Base-by-base conservation (phyloP, 2,888 invertebrate genomes). In the Malthinus seriepunctatus region DNA sequence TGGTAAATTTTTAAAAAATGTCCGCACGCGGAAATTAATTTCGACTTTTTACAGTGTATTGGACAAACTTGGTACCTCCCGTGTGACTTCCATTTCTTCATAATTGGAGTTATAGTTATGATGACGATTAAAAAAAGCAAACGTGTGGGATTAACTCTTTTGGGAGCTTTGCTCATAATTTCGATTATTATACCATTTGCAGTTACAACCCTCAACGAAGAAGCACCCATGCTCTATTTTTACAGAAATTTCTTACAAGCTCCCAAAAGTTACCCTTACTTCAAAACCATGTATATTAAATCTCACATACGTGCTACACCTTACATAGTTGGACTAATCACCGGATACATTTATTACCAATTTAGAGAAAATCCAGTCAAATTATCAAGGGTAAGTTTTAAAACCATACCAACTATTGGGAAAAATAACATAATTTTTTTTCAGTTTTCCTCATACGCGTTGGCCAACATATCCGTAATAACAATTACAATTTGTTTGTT, bases 61-160 rank as follows among this genome's bases (percentile, higher is more conserved):
- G 79, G 84, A 0, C 82, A 84, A 60, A 82, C 86, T 1, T 89
- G 89, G 89, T 88, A 87, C 75, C 81, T 88, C 34, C 85, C 89
- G 0, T 86, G 86, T 60, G 89, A 89, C 74, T 87, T 88, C 76
- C 88, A 89, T 72, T 86, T 83, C 76, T 87, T 86, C 75, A 75
- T 85, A 45, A 71, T 87, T 10, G 82, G 83, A 1, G 15, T 15
- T 3, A 4, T 39, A 14, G 9, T 12, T 12, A 39, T 39, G 39
- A 14, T 39, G 4, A 1, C 15, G 4, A 39, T 39, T 3, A 8
- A 8, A 8, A 8, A 3, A 5, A 14, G 8, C 4, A 39, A 39
- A 7, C 39, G 39, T 1, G 9, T 39, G 1, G 39, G 39, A 12
- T 39, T 14, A 4, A 10, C 39, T 4, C 12, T 39, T 39, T 39